A percentile compares a stretch with the other conserved stretches of the same genome.
phyloP scores from a whole-genome alignment of 2,888 invertebrate genomes.

The Acanthosoma haemorrhoidale region DNA sequence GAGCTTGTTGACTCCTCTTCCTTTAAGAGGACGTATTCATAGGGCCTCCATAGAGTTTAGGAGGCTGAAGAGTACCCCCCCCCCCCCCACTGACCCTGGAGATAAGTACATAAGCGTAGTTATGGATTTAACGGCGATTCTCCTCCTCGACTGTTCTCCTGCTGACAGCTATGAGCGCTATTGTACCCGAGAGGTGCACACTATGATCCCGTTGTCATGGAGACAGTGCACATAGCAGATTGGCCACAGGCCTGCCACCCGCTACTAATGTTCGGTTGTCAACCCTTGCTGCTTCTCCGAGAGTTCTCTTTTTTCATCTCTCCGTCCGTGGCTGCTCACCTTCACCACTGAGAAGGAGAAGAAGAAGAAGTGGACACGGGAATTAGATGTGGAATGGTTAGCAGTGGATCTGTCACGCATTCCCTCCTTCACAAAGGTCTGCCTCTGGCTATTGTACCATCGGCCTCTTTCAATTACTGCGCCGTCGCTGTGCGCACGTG shows the following conservation, averaged over 20 bases:
- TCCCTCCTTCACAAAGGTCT: background rate
- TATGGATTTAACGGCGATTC: conserved; percentile 12
- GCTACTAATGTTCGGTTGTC: no score
- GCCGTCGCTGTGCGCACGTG: background rate
- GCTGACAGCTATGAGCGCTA: conserved; percentile 2
- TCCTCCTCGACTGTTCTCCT: no score
- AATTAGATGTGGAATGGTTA: conserved; percentile 11
- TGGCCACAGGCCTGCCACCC: no score
- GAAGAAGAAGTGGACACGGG: conserved; percentile 24
- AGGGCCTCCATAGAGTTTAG: no score
- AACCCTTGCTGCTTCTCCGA: background rate
- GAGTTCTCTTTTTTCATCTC: conserved; percentile 6
- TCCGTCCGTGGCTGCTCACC: background rate
- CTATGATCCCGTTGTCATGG: background rate
- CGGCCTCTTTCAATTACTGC: background rate
- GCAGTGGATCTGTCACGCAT: conserved; percentile 23
- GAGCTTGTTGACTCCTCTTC: no score
- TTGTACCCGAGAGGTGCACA: background rate
- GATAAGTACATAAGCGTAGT: background rate
- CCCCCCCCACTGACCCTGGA: no score
- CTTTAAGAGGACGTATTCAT: no score
- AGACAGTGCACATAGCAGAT: background rate
- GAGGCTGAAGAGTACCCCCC: no score
- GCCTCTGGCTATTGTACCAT: background rate
- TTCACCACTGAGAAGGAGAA: background rate